phyloP scores from a whole-genome alignment of 2,888 invertebrate species.

The Heteromurus nitidus region DNA sequence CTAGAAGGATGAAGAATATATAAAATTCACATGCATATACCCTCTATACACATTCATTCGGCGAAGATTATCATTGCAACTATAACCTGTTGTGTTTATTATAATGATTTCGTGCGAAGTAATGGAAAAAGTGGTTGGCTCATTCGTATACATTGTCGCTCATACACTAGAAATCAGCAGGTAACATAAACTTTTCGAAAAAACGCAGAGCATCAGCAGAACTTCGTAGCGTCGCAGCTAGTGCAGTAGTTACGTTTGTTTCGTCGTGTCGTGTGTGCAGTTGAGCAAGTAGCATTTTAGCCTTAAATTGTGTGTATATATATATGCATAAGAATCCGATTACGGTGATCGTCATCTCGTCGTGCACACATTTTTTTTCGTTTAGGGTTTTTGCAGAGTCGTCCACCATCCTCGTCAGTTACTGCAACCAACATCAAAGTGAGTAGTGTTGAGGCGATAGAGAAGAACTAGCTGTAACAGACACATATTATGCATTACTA shows the following conservation, averaged over 20 bases:
- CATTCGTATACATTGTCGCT: slow-evolving; percentile 8
- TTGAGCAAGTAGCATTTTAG: slow-evolving; percentile 10
- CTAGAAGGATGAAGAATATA: too few relatives aligned
- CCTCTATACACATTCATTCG: neutral
- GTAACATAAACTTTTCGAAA: slow-evolving; percentile 10
- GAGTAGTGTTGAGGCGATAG: slow-evolving; percentile 1
- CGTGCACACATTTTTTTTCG: neutral
- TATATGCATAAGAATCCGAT: slow-evolving; percentile 20
- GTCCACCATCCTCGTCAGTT: neutral
- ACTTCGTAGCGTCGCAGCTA: neutral
- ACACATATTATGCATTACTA: slow-evolving; percentile 28
- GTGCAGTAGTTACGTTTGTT: neutral
- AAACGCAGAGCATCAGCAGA: neutral
- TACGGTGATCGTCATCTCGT: slow-evolving; percentile 10
- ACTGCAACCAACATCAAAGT: slow-evolving; percentile 19
- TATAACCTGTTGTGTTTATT: slow-evolving; percentile 26
- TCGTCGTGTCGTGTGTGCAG: slow-evolving; percentile 12
- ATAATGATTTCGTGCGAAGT: slow-evolving; percentile 25
- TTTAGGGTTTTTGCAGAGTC: slow-evolving; percentile 22
- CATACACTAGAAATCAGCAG: slow-evolving; percentile 3
- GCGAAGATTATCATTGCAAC: slow-evolving; percentile 31
- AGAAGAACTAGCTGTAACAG: slow-evolving; percentile 1
- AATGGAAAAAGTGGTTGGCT: slow-evolving; percentile 25
- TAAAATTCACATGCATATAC: neutral
- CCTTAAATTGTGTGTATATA: neutral